Evolutionary conservation across 1,140 invertebrate species (phyloP).

Genomic region (Heliothis subflexa): DNA sequence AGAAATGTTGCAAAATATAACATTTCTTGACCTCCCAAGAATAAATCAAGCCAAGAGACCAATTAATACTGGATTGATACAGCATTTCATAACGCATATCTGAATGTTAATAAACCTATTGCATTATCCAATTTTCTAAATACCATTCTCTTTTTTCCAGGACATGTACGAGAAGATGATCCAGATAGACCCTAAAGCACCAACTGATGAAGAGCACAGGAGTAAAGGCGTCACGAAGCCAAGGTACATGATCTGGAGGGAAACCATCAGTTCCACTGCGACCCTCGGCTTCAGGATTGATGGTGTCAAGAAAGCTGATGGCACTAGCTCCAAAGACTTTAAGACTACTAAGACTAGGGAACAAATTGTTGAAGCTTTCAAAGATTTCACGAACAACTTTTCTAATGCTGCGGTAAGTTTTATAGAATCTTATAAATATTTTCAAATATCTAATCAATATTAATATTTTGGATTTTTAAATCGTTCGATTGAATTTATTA

Average conservation of each 20-base stretch:
- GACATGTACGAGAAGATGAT: slow-evolving; percentile 99
- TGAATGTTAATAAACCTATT: neutral
- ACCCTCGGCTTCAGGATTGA: slow-evolving; percentile 98
- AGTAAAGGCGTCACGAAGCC: slow-evolving; percentile 97
- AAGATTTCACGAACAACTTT: slow-evolving; percentile 93
- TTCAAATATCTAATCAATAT: too few species aligned
- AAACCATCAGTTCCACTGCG: slow-evolving; percentile 98
- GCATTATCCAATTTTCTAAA: neutral
- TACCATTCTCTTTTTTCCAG: slow-evolving; percentile 75
- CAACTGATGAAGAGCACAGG: slow-evolving; percentile 95
- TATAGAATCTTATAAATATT: slow-evolving; percentile 3
- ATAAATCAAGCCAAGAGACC: too few species aligned
- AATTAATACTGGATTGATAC: too few species aligned
- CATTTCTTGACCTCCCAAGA: too few species aligned
- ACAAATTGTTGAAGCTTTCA: slow-evolving; percentile 93
- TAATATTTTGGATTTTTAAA: too few species aligned
- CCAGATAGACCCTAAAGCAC: slow-evolving; percentile 96
- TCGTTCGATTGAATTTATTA: too few species aligned
- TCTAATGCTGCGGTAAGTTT: slow-evolving; percentile 91
- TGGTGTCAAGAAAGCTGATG: slow-evolving; percentile 95
- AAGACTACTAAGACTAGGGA: slow-evolving; percentile 97
- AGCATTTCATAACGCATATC: too few species aligned
- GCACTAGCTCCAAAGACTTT: slow-evolving; percentile 97
- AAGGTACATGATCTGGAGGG: slow-evolving; percentile 98
- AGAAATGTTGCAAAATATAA: too few species aligned